phyloP scores from a whole-genome alignment of 2,888 invertebrate species.

The Erynnis tages region DNA sequence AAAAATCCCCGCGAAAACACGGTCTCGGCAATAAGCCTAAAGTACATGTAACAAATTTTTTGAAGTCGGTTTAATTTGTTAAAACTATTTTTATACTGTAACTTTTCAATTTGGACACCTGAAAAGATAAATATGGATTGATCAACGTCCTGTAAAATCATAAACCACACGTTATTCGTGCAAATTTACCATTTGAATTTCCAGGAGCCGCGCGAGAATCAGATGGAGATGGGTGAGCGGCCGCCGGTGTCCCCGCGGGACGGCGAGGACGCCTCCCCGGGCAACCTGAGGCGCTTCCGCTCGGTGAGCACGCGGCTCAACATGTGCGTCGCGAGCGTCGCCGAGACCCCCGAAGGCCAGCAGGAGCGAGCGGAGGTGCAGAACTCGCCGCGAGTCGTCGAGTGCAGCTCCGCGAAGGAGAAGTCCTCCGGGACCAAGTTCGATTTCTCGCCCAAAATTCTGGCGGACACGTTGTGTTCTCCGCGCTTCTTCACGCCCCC shows the following conservation, averaged over 20 bases:
- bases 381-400: conserved; percentile 64
- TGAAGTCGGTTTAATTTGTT: no score
- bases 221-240: conserved; percentile 36
- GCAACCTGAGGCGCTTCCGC: conserved; percentile 59
- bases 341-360: conserved; percentile 55
- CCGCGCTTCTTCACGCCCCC: conserved; percentile 74
- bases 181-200: no score
- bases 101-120: no score
- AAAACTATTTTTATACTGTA: no score
- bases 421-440: conserved; percentile 66
- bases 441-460: conserved; percentile 69
- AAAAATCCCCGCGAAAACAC: no score
- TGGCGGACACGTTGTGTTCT: conserved; percentile 62
- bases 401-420: conserved; percentile 70
- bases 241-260: conserved; percentile 48
- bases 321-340: conserved; percentile 66
- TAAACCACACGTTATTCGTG: no score
- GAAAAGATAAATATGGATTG: no score
- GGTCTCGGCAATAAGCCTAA: no score
- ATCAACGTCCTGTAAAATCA: no score
- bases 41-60: no score
- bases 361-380: conserved; percentile 67
- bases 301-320: conserved; percentile 71
- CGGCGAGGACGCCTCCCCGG: conserved; percentile 56
- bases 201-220: conserved; percentile 44